Base-by-base conservation (phyloP, 2,113 vertebrate species). In the Leptobrachium ailaonicum region DNA sequence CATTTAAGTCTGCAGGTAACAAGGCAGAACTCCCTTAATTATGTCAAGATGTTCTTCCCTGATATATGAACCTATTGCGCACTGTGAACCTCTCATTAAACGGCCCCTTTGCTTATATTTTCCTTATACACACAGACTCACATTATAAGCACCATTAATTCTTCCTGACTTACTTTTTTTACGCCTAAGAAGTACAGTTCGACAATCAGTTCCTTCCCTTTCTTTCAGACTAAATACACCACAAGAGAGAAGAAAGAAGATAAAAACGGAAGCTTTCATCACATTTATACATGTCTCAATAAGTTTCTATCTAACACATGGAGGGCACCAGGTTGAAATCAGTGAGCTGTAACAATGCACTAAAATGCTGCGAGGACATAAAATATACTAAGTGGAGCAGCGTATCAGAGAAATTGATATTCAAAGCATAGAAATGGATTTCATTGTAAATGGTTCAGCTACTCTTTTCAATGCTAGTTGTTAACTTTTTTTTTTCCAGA, bases 271-370 rank as follows among this genome's bases (percentile, higher is more conserved):
- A 58, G 32, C 72, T 68, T 75, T 81, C 72, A 60, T 75, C 64
- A 75, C 71, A 75, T 75, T 81, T 81, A 60, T 81, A 75, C 68
- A 63, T 50, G 64, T 75, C 79, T 81, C 72, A 81, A 75, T 81
- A 63, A 81, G 64, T 58, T 73, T 68, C 78, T 74, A 50, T 66
- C 78, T 73, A 67, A 73, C 78, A 60, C 78, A 74, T 60, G 78
- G 43, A 80, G 78, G 63, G 78, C 71, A 80, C 10, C 41, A 63
- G 78, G 78, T 80, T 73, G 72, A 81, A 81, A 81, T 81, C 79
- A 81, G 62, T 60, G 53, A 81, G 64, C 72, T 69, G 79, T 58
- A 75, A 66, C 79, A 75, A 81, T 81, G 64, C 32, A 75, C 79
- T 81, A 81, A 75, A 81, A 75, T 68, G 53, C 53, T 20, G 20